phyloP scores from a whole-genome alignment of 2,888 invertebrate genomes.

The Brenthis daphne region DNA sequence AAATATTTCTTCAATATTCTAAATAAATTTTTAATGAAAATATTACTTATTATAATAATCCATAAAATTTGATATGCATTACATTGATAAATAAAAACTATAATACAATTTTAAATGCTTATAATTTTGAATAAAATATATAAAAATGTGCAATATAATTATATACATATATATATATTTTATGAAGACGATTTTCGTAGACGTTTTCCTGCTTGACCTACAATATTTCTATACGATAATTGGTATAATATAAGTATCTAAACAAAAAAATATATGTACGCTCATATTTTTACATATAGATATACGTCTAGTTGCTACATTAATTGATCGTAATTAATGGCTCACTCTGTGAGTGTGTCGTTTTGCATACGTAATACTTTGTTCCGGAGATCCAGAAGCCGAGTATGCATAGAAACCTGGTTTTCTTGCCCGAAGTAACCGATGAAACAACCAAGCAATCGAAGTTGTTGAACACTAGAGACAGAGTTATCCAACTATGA shows the following conservation, averaged over 20 bases:
- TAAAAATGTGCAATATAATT: too few species aligned
- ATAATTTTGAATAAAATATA: too few species aligned
- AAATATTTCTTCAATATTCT: too few species aligned
- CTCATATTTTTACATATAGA: background rate
- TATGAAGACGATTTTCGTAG: background rate
- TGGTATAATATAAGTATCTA: background rate
- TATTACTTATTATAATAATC: too few species aligned
- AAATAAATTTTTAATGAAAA: too few species aligned
- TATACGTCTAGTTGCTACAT: conserved; percentile 7
- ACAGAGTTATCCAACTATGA: background rate
- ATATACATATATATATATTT: too few species aligned
- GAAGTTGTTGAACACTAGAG: conserved; percentile 84
- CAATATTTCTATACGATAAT: background rate
- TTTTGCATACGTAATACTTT: conserved; percentile 45
- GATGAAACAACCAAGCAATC: conserved; percentile 83
- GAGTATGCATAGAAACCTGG: conserved; percentile 46
- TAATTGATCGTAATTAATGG: conserved; percentile 22
- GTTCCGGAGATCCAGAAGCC: conserved; percentile 48
- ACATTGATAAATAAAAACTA: too few species aligned
- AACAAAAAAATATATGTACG: background rate
- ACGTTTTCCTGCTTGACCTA: background rate
- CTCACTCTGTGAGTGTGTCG: conserved; percentile 46
- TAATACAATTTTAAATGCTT: too few species aligned
- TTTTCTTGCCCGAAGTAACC: conserved; percentile 70
- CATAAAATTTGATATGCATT: too few species aligned